phyloP scores from a whole-genome alignment of 2,888 invertebrate genomes.

The Nycteola revayana region DNA sequence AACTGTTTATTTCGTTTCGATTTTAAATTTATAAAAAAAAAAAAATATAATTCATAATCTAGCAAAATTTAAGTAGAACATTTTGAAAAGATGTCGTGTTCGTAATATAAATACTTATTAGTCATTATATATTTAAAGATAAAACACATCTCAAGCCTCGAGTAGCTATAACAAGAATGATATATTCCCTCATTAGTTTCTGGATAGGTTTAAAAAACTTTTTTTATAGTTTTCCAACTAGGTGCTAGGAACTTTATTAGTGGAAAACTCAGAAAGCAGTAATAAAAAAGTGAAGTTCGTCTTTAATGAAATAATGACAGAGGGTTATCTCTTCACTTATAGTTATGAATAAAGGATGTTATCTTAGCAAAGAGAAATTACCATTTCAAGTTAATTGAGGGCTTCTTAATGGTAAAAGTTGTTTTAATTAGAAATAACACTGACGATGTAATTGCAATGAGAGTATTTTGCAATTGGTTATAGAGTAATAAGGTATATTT shows the following conservation, averaged over 20 bases:
- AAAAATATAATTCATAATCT: no score
- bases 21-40: no score
- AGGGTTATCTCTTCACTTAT: slow-evolving; percentile 5
- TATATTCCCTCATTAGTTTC: slow-evolving; percentile 31
- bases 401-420: slow-evolving; percentile 7
- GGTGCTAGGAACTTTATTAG: slow-evolving; percentile 30
- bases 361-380: slow-evolving; percentile 6
- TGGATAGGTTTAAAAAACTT: slow-evolving; percentile 25
- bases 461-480: no score
- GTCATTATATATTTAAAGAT: no score
- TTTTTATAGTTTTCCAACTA: slow-evolving; percentile 37
- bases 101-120: no score
- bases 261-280: slow-evolving; percentile 16
- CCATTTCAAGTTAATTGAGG: slow-evolving; percentile 5
- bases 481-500: no score
- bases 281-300: slow-evolving; percentile 8
- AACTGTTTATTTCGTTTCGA: no score
- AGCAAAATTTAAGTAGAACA: no score
- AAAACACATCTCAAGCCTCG: no score
- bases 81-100: no score
- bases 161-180: no score
- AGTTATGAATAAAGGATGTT: slow-evolving; percentile 1
- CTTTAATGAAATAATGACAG: slow-evolving; percentile 20
- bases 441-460: no score
- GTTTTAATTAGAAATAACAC: neutral